Base-by-base conservation (phyloP, 2,888 invertebrate genomes). In the Sinohyriopsis cumingii region DNA sequence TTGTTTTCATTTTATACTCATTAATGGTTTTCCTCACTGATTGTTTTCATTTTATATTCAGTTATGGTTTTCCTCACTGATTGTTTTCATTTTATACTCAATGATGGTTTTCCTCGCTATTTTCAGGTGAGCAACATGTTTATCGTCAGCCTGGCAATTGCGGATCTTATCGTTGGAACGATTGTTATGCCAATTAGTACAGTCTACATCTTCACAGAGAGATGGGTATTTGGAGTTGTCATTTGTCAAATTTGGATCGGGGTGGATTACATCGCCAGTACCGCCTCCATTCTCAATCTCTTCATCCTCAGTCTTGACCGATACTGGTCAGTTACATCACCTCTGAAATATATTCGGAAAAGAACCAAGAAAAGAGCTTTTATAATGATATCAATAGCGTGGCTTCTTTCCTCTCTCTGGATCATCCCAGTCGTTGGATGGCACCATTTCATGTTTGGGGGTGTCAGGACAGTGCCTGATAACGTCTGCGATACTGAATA, bases 211-310 rank as follows among this genome's bases (percentile, higher is more conserved):
- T 88, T 92, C 77, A 91, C 90, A 59, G 82, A 83, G 55, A 81
- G 82, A 62, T 89, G 89, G 89, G 82, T 89, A n/a, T 91, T 92
- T 75, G 92, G 92, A 0, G 85, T 91, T 20, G 88, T 89, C 53
- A 87, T 92, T 55, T 93, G 92, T 78, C 91, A 92, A 80, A 88
- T 92, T 71, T 93, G 92, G 92, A 90, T 92, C 56, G 91, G 91
- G 5, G 91, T 91, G 22, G 92, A 93, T 84, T 92, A 93, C 84
- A 92, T 91, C 3, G 93, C 93, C 68, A 91, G 91, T 81, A 93
- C 92, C 1, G 92, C 92, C 15, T 92, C 92, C 66, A 93, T 93
- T 71, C 90, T 93, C 63, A 93, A 93, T 82, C 89, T 93, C 55
- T 92, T 92, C 80, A 89, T 89, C 60, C 84, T 90, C 57, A 88